Evolutionary conservation across 2,113 vertebrate genomes (phyloP).

Genomic region (Takifugu flavidus): DNA sequence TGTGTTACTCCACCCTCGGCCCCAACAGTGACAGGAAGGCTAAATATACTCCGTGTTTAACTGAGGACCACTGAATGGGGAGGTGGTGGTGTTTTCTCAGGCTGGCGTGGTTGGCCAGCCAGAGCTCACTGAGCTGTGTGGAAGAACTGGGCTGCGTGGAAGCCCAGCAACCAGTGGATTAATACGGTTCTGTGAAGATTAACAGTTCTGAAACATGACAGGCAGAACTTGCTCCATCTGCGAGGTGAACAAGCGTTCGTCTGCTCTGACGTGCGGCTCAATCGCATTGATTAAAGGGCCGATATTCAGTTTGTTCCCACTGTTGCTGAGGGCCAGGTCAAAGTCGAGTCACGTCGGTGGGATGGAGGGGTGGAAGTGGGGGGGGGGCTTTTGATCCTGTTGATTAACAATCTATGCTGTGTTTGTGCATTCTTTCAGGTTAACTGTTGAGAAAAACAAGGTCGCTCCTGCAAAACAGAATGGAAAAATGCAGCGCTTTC

Average conservation of each 20-base stretch:
- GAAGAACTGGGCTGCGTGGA: neutral
- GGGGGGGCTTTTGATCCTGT: constrained; percentile 17
- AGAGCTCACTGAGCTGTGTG: neutral
- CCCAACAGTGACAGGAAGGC: neutral
- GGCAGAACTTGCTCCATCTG: neutral
- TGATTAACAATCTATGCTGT: constrained; percentile 9
- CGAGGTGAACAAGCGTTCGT: neutral
- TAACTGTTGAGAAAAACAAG: constrained; percentile 3
- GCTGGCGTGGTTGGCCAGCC: neutral
- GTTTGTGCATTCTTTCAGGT: constrained; percentile 12
- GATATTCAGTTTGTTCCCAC: constrained; percentile 45
- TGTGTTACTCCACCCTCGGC: too few species aligned
- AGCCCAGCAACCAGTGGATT: too few species aligned
- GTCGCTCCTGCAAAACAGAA: neutral
- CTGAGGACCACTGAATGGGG: too few species aligned
- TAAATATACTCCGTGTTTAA: neutral
- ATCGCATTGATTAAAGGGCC: constrained; percentile 42
- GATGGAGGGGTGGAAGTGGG: too few species aligned
- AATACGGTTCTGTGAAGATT: neutral
- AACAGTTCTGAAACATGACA: constrained; percentile 9
- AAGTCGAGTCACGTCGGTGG: constrained; percentile 1
- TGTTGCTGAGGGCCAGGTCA: constrained; percentile 5
- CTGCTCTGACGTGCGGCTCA: constrained; percentile 33
- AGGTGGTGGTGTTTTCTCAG: too few species aligned
- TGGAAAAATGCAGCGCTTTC: neutral